These are phyloP conservation scores for Arctocebus calabarensis DNA, from an alignment of 2,797 vertebrate genomes.

Conservation along the genomic window DNA sequence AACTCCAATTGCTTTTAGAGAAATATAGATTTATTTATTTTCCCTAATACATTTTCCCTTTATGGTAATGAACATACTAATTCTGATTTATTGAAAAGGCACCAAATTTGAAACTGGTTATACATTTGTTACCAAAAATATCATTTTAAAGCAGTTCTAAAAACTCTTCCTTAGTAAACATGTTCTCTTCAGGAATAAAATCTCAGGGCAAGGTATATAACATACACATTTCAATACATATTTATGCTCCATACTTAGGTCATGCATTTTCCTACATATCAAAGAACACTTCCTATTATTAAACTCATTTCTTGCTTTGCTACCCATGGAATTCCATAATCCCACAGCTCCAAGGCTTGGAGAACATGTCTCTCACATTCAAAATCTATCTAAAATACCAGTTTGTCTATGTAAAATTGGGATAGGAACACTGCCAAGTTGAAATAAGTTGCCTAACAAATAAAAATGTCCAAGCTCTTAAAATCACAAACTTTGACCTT, in stretches of 20 bases:
- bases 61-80: not conserved
- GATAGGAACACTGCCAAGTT: conserved; percentile 39
- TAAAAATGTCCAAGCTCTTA: conserved; percentile 47
- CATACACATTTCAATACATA: not conserved
- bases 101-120: conserved; percentile 37
- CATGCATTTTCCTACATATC: not conserved
- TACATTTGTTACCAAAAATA: conserved; percentile 17
- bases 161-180: not conserved
- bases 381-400: conserved; percentile 28
- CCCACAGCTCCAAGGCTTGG: not conserved
- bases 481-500: conserved; percentile 65
- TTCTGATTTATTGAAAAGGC: not conserved
- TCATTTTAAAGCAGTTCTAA: conserved; percentile 38
- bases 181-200: conserved; percentile 26
- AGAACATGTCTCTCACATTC: not conserved
- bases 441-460: conserved; percentile 64
- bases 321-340: not conserved
- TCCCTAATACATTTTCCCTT: not conserved
- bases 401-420: conserved; percentile 44
- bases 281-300: not conserved
- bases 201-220: not conserved
- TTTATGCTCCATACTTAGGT: not conserved
- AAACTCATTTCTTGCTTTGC: not conserved
- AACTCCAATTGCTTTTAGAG: not conserved
- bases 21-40: not conserved